Conservation (phyloP, 2,113 vertebrate species). For the Phycodurus eques region DNA sequence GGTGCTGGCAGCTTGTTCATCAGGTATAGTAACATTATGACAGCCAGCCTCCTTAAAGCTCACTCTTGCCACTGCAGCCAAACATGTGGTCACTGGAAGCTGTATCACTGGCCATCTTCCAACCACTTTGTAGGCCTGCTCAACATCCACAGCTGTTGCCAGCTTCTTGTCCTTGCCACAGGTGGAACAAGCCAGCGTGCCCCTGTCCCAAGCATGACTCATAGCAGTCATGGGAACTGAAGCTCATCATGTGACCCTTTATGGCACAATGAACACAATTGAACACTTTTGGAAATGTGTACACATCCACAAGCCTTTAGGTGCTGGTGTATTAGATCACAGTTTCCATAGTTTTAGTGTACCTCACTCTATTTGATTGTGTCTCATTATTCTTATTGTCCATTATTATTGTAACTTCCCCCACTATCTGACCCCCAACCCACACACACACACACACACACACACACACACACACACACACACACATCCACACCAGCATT, state of each 20-base stretch:
- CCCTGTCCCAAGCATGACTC: slow-evolving; percentile 9
- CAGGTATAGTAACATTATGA: background rate
- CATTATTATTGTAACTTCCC: background rate
- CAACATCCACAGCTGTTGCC: slow-evolving; percentile 6
- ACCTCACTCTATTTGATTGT: background rate
- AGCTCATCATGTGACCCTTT: background rate
- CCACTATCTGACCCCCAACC: too few relatives aligned
- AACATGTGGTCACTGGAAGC: slow-evolving; percentile 7
- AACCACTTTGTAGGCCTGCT: background rate
- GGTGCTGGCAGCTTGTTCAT: slow-evolving; percentile 4
- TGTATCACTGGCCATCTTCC: background rate
- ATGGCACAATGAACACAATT: background rate
- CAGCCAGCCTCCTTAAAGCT: background rate
- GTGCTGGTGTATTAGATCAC: background rate
- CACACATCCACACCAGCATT: too few relatives aligned
- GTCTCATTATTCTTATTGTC: background rate
- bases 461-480: background rate
- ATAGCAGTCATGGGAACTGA: slow-evolving; percentile 1
- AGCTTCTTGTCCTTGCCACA: background rate
- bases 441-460: background rate
- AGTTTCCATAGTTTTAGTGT: background rate
- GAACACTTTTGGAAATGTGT: background rate
- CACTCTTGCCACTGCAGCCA: slow-evolving; percentile 5
- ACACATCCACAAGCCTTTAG: background rate
- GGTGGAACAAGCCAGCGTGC: slow-evolving; percentile 2